Percentiles rank a stretch among this genome's conserved stretches.
These are phyloP conservation scores for Archips crataeganus DNA, from an alignment of 2,888 invertebrate genomes.

Conservation along the genomic window DNA sequence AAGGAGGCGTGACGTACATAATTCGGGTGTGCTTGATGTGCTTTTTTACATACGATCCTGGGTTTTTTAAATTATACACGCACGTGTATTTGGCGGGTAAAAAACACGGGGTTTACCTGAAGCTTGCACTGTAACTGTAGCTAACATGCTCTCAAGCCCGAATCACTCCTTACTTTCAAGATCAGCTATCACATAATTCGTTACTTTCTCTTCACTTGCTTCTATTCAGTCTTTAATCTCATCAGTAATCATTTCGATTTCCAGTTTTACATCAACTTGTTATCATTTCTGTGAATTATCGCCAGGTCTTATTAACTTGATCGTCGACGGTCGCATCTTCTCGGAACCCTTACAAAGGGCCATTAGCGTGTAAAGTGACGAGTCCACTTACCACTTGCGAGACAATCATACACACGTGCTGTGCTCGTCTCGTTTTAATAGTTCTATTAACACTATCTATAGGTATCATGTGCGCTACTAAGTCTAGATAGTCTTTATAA, in stretches of 20 bases:
- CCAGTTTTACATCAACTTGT: slow-evolving; percentile 13
- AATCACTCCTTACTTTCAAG: slow-evolving; percentile 14
- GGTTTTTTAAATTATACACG: slow-evolving; percentile 44
- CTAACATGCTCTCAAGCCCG: slow-evolving; percentile 4
- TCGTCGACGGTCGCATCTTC: slow-evolving; percentile 60
- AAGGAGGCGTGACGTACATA: slow-evolving; percentile 37
- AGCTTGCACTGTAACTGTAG: slow-evolving; percentile 24
- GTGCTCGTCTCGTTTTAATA: slow-evolving; percentile 35
- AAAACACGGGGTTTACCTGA: slow-evolving; percentile 38
- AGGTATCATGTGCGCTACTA: slow-evolving; percentile 15
- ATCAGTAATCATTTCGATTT: slow-evolving; percentile 15
- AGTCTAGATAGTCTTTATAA: slow-evolving; percentile 4
- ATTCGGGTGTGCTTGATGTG: slow-evolving; percentile 30
- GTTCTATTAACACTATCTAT: slow-evolving; percentile 17
- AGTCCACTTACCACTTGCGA: slow-evolving; percentile 60
- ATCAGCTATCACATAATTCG: slow-evolving; percentile 1
- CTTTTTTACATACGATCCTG: slow-evolving; percentile 35
- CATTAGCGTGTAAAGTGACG: slow-evolving; percentile 70
- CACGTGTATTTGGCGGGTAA: slow-evolving; percentile 41
- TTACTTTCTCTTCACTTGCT: slow-evolving; percentile 12
- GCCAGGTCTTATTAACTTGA: slow-evolving; percentile 34
- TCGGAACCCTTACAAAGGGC: slow-evolving; percentile 71
- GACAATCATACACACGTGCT: slow-evolving; percentile 41
- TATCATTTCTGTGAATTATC: slow-evolving; percentile 35
- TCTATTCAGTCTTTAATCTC: background rate